Conservation (phyloP, 2,113 vertebrate genomes). For the Macquaria ambigua region DNA sequence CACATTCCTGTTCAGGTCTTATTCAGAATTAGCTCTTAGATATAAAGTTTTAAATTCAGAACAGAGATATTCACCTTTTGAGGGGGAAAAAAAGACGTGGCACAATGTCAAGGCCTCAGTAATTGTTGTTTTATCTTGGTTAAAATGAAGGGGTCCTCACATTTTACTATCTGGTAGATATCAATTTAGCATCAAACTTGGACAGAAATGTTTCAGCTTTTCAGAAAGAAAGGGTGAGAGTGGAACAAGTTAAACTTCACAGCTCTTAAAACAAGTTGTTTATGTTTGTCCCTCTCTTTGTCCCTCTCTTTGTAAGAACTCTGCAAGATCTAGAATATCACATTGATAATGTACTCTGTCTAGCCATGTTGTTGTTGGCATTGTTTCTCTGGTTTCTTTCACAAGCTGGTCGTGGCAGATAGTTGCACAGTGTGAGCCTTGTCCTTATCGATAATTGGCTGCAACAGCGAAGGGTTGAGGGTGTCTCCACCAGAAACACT, state of each 20-base stretch:
- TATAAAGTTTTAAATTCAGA: not conserved
- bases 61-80: not conserved
- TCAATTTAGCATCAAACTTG: not conserved
- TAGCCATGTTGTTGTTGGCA: not conserved
- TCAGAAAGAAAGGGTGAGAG: not conserved
- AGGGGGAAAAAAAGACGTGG: not conserved
- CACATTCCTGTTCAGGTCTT: not conserved
- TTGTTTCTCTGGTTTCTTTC: not conserved
- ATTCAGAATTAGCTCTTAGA: not conserved
- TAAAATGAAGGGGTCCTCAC: not conserved
- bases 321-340: not conserved
- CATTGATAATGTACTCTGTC: not conserved
- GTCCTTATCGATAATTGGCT: not conserved
- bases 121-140: too few species aligned
- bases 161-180: not conserved
- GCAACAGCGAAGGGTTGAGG: constrained; percentile 24
- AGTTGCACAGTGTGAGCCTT: not conserved
- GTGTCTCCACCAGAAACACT: not conserved
- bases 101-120: not conserved
- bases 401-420: constrained; percentile 22
- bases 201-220: not conserved
- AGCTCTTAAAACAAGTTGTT: too few species aligned
- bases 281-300: not conserved
- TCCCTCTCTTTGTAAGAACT: not conserved
- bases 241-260: too few species aligned